phyloP scores from a whole-genome alignment of 92 coral and sea anemone genomes.

The Nematostella vectensis region DNA sequence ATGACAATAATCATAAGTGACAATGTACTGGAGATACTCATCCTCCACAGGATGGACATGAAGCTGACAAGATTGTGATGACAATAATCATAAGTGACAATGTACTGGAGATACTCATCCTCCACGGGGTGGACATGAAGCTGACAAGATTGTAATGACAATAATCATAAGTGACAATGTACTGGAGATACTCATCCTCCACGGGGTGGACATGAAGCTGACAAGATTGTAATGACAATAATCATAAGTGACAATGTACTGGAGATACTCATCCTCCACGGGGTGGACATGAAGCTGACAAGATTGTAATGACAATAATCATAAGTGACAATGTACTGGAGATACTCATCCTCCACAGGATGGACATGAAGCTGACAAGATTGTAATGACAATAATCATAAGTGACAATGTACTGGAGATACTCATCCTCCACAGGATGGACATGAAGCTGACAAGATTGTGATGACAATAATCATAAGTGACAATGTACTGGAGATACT shows the following conservation, averaged over 20 bases:
- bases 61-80: slow-evolving; percentile 83
- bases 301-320: slow-evolving; percentile 87
- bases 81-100: slow-evolving; percentile 78
- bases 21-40: slow-evolving; percentile 65
- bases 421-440: slow-evolving; percentile 89
- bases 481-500: slow-evolving; percentile 60
- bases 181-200: slow-evolving; percentile 67
- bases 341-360: slow-evolving; percentile 84
- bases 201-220: slow-evolving; percentile 95
- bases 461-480: slow-evolving; percentile 84
- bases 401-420: slow-evolving; percentile 61
- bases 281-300: slow-evolving; percentile 89
- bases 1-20: slow-evolving; percentile 78
- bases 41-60: slow-evolving; percentile 93
- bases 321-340: slow-evolving; percentile 69
- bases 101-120: slow-evolving; percentile 69
- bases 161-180: slow-evolving; percentile 83
- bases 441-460: slow-evolving; percentile 83
- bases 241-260: slow-evolving; percentile 74
- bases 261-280: slow-evolving; percentile 75
- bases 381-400: slow-evolving; percentile 88
- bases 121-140: slow-evolving; percentile 90
- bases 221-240: slow-evolving; percentile 78
- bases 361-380: slow-evolving; percentile 83
- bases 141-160: slow-evolving; percentile 80